Base-by-base conservation (phyloP, 2,888 invertebrate genomes). In the Acleris sparsana region DNA sequence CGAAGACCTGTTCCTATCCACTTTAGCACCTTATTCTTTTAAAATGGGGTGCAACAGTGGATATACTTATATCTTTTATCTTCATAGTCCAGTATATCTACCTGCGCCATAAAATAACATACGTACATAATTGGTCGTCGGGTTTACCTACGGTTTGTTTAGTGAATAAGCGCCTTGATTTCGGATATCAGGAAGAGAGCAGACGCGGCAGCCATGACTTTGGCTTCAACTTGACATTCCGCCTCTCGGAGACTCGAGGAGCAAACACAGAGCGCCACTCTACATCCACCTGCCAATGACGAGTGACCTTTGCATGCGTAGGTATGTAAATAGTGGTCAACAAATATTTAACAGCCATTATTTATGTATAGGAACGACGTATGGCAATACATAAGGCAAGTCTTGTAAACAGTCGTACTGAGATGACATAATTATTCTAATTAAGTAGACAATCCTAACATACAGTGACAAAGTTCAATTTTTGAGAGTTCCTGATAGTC, bases 261-360 rank as follows among this genome's bases (percentile, higher is more conserved):
- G 72, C 73, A 82, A 80, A 84, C 75, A 80, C 75, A 70, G 71
- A 72, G 72, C 73, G 77, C 78, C 80, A 84, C 82, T 85, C 73
- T 73, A 75, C 79, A 80, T 75, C 76, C 68, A 79, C 80, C 80
- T 78, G 80, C 77, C 82, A 82, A 82, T 83, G 82, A 80, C 60
- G 78, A 72, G 77, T 72, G 73, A 87, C 86, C 88, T 89, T 88
- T 86, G 79, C 73, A 72, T 76, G 69, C 74, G 71, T 76, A 73
- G 46, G 57, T 62, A 61, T 72, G 78, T 81, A 87, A 85, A 87
- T 80, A 86, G 73, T 76, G 72, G 73, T 76, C 66, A 63, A 69
- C 80, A 81, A 87, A 87, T 87, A 84, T 88, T 87, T 80, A 76
- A 69, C 69, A 70, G 69, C 70, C 71, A 72, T 73, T 71, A 71